These are phyloP conservation scores for Meliscaeva auricollis DNA, from an alignment of 2,888 invertebrate genomes.

Conservation along the genomic window DNA sequence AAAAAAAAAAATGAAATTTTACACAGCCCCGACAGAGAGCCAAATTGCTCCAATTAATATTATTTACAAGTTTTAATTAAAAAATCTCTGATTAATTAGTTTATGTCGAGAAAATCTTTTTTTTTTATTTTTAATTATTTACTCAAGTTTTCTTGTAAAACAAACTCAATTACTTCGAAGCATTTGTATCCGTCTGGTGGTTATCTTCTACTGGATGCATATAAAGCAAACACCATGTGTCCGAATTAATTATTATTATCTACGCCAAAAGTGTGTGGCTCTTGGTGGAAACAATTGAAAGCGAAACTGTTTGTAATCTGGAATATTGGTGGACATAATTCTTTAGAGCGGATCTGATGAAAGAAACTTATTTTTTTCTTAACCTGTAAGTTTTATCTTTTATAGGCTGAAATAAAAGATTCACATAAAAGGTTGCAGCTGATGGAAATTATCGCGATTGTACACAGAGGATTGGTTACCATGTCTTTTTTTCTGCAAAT, in stretches of 20 bases:
- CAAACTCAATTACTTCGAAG: slow-evolving; percentile 40
- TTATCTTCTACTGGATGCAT: too few relatives aligned
- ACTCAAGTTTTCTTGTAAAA: background rate
- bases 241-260: slow-evolving; percentile 22
- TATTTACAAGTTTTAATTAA: slow-evolving; percentile 64
- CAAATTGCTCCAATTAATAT: slow-evolving; percentile 55
- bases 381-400: background rate
- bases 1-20: background rate
- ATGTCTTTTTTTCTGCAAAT: background rate
- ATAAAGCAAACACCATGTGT: background rate
- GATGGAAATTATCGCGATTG: background rate
- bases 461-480: background rate
- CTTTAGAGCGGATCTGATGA: slow-evolving; percentile 42
- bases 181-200: background rate
- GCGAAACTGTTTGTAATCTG: slow-evolving; percentile 57
- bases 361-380: slow-evolving; percentile 35
- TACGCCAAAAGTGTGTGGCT: slow-evolving; percentile 52
- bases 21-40: background rate
- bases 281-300: slow-evolving; percentile 41
- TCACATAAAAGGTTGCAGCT: slow-evolving; percentile 43
- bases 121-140: background rate
- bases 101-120: slow-evolving; percentile 24
- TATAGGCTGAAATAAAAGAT: slow-evolving; percentile 37
- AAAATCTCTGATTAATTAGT: slow-evolving; percentile 62
- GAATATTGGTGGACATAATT: slow-evolving; percentile 40